Conservation (phyloP, 2,797 vertebrate genomes). For the Danio albolineatus region DNA sequence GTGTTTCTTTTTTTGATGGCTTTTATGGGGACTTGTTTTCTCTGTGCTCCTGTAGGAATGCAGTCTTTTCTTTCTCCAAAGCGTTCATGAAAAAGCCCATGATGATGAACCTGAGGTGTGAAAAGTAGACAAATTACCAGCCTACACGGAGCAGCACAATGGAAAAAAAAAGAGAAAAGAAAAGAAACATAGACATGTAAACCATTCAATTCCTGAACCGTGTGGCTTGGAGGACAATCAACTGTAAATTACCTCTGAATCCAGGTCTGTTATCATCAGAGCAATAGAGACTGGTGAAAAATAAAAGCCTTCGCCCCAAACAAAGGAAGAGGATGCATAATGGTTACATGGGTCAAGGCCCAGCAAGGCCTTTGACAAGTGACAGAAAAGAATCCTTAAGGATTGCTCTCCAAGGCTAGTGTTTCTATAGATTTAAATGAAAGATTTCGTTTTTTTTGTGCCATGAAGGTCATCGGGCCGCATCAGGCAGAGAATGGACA, state of each 20-base stretch:
- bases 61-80: constrained; percentile 28
- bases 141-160: constrained; percentile 42
- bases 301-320: constrained; percentile 66
- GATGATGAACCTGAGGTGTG: constrained; percentile 53
- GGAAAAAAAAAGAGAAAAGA: constrained; percentile 1
- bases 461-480: constrained; percentile 40
- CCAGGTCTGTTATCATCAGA: constrained; percentile 68
- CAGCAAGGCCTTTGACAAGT: constrained; percentile 45
- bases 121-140: constrained; percentile 59
- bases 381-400: constrained; percentile 43
- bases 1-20: background rate
- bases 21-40: constrained; percentile 26
- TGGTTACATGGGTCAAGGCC: constrained; percentile 53
- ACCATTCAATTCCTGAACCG: constrained; percentile 74
- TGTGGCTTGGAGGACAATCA: constrained; percentile 73
- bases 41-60: constrained; percentile 38
- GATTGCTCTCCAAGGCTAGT: constrained; percentile 45
- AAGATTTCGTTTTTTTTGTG: constrained; percentile 27
- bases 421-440: constrained; percentile 37
- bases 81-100: constrained; percentile 18
- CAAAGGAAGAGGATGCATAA: constrained; percentile 68
- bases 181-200: constrained; percentile 74
- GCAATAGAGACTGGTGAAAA: constrained; percentile 67
- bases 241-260: constrained; percentile 75
- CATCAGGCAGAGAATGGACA: constrained; percentile 40